Conservation (phyloP, 1,140 invertebrate species). For the Vanessa tameamea region DNA sequence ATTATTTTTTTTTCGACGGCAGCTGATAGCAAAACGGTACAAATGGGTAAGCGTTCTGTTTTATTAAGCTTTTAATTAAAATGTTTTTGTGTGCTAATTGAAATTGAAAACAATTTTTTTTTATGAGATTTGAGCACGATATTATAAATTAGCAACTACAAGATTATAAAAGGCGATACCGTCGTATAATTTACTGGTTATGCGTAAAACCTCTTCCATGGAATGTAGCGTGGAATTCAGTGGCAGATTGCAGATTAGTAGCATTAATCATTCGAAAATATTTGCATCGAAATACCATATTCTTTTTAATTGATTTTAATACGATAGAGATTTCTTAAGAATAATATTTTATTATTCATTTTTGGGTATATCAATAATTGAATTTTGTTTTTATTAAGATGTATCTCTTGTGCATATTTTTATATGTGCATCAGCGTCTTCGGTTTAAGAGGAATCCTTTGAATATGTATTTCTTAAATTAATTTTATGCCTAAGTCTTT, state of each 20-base stretch:
- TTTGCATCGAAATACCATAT: conserved; percentile 62
- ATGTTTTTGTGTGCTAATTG: conserved; percentile 15
- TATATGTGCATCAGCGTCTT: not conserved
- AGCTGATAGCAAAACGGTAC: conserved; percentile 34
- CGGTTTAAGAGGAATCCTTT: not conserved
- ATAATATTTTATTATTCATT: conserved; percentile 40
- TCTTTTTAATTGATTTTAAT: conserved; percentile 60
- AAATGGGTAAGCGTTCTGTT: conserved; percentile 52
- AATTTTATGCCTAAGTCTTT: conserved; percentile 5
- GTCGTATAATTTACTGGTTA: conserved; percentile 47
- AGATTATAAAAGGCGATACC: conserved; percentile 36
- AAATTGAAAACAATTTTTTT: conserved; percentile 20
- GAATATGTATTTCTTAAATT: conserved; percentile 16
- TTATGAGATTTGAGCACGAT: conserved; percentile 21
- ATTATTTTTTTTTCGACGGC: conserved; percentile 32
- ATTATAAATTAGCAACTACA: conserved; percentile 35
- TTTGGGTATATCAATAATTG: conserved; percentile 30
- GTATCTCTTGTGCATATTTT: conserved; percentile 17
- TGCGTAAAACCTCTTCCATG: conserved; percentile 41
- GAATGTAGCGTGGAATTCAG: conserved; percentile 64
- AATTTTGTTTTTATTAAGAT: conserved; percentile 31
- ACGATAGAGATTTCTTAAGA: conserved; percentile 60
- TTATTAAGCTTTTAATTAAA: conserved; percentile 31
- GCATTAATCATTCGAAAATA: conserved; percentile 68
- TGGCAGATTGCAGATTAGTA: conserved; percentile 76